Evolutionary conservation across 1,140 invertebrate species (phyloP).

Genomic region (Andrena cerasifolii): DNA sequence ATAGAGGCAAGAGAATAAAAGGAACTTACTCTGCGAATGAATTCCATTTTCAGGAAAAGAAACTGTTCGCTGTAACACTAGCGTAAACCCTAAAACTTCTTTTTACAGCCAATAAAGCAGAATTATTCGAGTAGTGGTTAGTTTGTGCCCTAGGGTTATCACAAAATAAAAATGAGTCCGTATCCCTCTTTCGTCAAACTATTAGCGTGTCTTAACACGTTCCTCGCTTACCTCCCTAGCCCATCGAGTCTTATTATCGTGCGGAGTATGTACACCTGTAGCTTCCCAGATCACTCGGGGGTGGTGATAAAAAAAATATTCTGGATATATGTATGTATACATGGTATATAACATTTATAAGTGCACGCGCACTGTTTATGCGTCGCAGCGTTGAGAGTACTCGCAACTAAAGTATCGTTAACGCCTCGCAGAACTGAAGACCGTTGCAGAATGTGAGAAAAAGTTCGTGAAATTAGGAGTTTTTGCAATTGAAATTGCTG

Average conservation of each 20-base stretch:
- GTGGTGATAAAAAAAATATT: constrained; percentile 55
- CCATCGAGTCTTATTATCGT: constrained; percentile 44
- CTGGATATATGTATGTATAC: constrained; percentile 6
- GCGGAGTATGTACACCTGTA: constrained; percentile 46
- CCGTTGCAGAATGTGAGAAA: background rate
- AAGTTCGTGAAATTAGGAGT: background rate
- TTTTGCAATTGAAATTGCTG: background rate
- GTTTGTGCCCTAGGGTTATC: constrained; percentile 66
- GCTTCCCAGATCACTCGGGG: constrained; percentile 44
- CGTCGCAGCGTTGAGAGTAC: background rate
- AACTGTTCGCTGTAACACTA: background rate
- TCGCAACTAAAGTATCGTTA: background rate
- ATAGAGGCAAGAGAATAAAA: constrained; percentile 41
- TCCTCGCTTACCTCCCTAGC: constrained; percentile 22
- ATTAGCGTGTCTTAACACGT: background rate
- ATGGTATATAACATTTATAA: constrained; percentile 8
- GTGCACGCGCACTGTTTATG: constrained; percentile 19
- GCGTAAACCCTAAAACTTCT: background rate
- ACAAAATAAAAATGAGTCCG: constrained; percentile 61
- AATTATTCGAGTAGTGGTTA: constrained; percentile 53
- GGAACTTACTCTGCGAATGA: constrained; percentile 53
- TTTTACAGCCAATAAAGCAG: constrained; percentile 41
- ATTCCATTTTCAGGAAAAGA: constrained; percentile 13
- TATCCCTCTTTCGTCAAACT: constrained; percentile 11
- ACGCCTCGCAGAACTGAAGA: too few species aligned